These are phyloP conservation scores for Nemotelus nigrinus DNA, from an alignment of 2,888 invertebrate species.

Conservation along the genomic window DNA sequence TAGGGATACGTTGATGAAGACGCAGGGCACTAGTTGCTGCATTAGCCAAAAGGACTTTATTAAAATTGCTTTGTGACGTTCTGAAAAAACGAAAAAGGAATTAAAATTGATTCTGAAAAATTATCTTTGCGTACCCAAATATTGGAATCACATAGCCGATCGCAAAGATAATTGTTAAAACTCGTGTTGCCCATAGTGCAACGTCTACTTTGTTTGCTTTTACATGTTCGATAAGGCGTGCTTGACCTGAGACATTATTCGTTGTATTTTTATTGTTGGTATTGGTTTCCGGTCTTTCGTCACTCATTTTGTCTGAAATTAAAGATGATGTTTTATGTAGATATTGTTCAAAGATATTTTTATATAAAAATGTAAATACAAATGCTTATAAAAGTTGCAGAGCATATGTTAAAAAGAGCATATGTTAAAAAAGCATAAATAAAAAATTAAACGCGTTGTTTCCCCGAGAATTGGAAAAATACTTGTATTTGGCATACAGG, in stretches of 20 bases:
- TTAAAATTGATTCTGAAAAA: not conserved
- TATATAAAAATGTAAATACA: too few relatives aligned
- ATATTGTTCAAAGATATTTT: too few relatives aligned
- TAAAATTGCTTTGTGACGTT: slow-evolving; percentile 82
- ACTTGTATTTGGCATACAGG: too few relatives aligned
- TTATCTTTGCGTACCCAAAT: slow-evolving; percentile 78
- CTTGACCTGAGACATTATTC: slow-evolving; percentile 51
- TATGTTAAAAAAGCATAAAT: too few relatives aligned
- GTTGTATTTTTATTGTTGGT: slow-evolving; percentile 2
- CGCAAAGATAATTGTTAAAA: slow-evolving; percentile 85
- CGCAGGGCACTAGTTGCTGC: slow-evolving; percentile 95
- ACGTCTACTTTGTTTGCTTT: slow-evolving; percentile 87
- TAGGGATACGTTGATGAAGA: slow-evolving; percentile 92
- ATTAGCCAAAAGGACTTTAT: slow-evolving; percentile 90
- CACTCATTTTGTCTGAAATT: slow-evolving; percentile 43
- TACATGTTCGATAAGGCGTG: slow-evolving; percentile 74
- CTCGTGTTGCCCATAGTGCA: slow-evolving; percentile 85
- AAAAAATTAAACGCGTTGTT: too few relatives aligned
- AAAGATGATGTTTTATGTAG: not conserved
- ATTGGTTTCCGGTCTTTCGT: slow-evolving; percentile 32
- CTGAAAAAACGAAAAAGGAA: slow-evolving; percentile 65
- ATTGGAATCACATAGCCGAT: slow-evolving; percentile 86
- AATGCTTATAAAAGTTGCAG: too few relatives aligned
- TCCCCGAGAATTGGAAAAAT: too few relatives aligned
- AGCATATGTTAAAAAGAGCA: too few relatives aligned